A percentile compares a stretch with the other conserved stretches of the same genome.
Conservation (phyloP, 2,888 invertebrate genomes). For the Odontocolon sp. region DNA sequence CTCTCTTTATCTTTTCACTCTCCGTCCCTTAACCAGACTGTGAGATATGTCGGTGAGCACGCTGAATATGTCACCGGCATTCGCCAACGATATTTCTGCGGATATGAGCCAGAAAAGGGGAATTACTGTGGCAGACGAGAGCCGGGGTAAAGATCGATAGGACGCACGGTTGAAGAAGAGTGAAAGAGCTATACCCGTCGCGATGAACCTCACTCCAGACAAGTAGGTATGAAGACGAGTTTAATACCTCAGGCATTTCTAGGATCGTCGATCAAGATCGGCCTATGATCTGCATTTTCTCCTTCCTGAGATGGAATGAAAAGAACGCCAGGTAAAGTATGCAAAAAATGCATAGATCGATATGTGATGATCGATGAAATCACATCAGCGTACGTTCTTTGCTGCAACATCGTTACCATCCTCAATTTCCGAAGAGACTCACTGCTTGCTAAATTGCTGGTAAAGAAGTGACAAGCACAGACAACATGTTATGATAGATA, state of each 20-base stretch:
- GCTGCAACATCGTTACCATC: too few relatives aligned
- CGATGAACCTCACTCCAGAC: neutral
- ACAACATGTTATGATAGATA: too few relatives aligned
- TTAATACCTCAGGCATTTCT: too few relatives aligned
- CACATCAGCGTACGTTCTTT: too few relatives aligned
- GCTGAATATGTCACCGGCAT: conserved; percentile 21
- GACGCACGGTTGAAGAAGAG: neutral
- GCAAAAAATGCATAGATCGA: too few relatives aligned
- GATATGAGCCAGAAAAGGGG: neutral
- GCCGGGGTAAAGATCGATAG: conserved; percentile 7
- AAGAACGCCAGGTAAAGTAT: too few relatives aligned
- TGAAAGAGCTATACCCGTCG: too few relatives aligned
- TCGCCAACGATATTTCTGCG: conserved; percentile 8
- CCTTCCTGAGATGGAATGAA: too few relatives aligned
- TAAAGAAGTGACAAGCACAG: too few relatives aligned
- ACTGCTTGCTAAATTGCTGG: neutral
- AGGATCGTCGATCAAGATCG: too few relatives aligned
- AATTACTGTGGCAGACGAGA: conserved; percentile 15
- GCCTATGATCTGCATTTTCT: too few relatives aligned
- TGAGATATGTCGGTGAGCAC: neutral
- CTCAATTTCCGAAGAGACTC: neutral
- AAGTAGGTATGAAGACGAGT: neutral
- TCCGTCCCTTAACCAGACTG: neutral
- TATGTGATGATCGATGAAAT: too few relatives aligned
- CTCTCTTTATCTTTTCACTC: neutral